These are phyloP conservation scores for silkworm (Bombyx mori) DNA, from an alignment of 1,140 invertebrate species.

Conservation along the genomic window ASM3026992v2 NC_085110.1:12424501-12425000, in stretches of 20 bases:
- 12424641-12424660: not conserved
- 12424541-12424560: no score
- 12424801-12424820: constrained; percentile 28
- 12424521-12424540: no score
- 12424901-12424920: no score
- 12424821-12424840: constrained; percentile 42
- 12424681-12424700: constrained; percentile 42
- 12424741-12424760: constrained; percentile 48
- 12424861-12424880: no score
- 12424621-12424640: not conserved
- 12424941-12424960: no score
- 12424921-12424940: no score
- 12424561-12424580: no score
- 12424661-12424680: constrained; percentile 34
- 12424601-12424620: not conserved
- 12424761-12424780: constrained; percentile 49
- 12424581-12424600: not conserved
- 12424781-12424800: constrained; percentile 48
- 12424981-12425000: no score
- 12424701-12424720: constrained; percentile 56
- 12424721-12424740: constrained; percentile 32
- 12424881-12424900: no score
- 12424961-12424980: no score
- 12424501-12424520: no score
- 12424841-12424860: constrained; percentile 17